A percentile compares a stretch with the other conserved stretches of the same genome.
These are phyloP conservation scores for Reticulitermes speratus DNA, from an alignment of 1,140 invertebrate genomes.

Conservation along the genomic window DNA sequence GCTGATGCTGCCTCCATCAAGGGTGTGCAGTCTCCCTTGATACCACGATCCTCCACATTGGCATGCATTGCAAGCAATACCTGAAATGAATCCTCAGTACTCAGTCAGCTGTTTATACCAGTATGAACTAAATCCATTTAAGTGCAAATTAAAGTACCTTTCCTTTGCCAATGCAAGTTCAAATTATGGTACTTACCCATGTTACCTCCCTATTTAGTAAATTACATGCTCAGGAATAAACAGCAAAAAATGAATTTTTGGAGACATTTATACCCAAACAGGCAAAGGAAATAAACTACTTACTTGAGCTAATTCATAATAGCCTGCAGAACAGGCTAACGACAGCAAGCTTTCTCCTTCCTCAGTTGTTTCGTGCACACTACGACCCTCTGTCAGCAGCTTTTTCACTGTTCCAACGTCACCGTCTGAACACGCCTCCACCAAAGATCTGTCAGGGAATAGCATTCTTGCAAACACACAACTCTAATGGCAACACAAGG, in stretches of 20 bases:
- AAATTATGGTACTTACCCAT: no score
- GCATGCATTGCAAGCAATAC: conserved; percentile 95
- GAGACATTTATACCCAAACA: no score
- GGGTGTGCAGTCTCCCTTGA: conserved; percentile 94
- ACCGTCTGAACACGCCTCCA: conserved; percentile 89
- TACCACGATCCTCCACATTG: conserved; percentile 94
- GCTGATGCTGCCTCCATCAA: conserved; percentile 96
- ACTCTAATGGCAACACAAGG: background rate
- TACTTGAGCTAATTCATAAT: conserved; percentile 89
- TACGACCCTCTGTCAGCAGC: conserved; percentile 86
- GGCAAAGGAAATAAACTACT: background rate
- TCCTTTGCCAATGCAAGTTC: background rate
- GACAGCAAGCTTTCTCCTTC: conserved; percentile 90
- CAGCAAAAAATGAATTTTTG: no score
- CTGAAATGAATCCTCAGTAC: conserved; percentile 48
- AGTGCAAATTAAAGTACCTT: background rate
- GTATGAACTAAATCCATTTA: no score
- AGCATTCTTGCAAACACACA: background rate
- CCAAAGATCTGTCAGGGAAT: conserved; percentile 58
- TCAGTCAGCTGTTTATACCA: background rate
- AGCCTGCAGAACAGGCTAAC: conserved; percentile 89
- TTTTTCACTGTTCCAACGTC: conserved; percentile 87
- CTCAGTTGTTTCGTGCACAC: conserved; percentile 89
- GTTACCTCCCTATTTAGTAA: no score
- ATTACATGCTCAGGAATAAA: no score